Conservation (phyloP, 2,113 vertebrate species). For the Hucho hucho region DNA sequence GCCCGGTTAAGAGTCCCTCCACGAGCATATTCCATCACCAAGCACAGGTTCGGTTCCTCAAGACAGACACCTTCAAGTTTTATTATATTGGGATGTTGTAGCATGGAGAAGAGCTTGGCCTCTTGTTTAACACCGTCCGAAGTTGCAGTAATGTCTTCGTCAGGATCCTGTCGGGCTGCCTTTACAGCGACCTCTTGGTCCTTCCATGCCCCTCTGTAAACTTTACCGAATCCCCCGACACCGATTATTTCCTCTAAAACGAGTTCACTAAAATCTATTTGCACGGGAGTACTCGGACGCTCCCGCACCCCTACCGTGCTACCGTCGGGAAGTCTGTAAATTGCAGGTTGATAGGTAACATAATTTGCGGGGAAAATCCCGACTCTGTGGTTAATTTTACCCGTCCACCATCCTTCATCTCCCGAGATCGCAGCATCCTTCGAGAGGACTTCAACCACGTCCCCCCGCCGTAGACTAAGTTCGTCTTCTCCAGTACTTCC, state of each 20-base stretch:
- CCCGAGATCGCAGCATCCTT: conserved; percentile 85
- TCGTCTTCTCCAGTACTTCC: conserved; percentile 87
- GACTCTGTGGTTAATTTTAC: conserved; percentile 83
- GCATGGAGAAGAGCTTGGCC: conserved; percentile 89
- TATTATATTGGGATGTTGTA: conserved; percentile 90
- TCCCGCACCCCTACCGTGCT: conserved; percentile 52
- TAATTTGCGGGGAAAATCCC: conserved; percentile 89
- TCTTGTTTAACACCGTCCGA: conserved; percentile 87
- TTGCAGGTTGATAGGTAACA: conserved; percentile 77
- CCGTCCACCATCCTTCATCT: conserved; percentile 90
- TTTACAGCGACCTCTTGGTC: conserved; percentile 92
- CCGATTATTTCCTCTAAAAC: conserved; percentile 90
- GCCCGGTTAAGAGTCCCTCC: conserved; percentile 89
- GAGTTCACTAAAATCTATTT: conserved; percentile 84
- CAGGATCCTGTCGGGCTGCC: conserved; percentile 89
- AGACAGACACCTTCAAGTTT: conserved; percentile 88
- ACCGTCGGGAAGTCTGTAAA: conserved; percentile 63
- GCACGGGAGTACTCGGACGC: conserved; percentile 72
- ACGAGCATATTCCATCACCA: conserved; percentile 93
- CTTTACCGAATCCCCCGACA: conserved; percentile 93
- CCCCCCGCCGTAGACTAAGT: conserved; percentile 82
- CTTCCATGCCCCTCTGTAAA: conserved; percentile 89
- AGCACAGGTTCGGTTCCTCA: conserved; percentile 89
- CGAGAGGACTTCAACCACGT: conserved; percentile 85
- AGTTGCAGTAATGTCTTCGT: conserved; percentile 90